Conservation (phyloP, 2,113 vertebrate species). For the Triplophysa dalaica region DNA sequence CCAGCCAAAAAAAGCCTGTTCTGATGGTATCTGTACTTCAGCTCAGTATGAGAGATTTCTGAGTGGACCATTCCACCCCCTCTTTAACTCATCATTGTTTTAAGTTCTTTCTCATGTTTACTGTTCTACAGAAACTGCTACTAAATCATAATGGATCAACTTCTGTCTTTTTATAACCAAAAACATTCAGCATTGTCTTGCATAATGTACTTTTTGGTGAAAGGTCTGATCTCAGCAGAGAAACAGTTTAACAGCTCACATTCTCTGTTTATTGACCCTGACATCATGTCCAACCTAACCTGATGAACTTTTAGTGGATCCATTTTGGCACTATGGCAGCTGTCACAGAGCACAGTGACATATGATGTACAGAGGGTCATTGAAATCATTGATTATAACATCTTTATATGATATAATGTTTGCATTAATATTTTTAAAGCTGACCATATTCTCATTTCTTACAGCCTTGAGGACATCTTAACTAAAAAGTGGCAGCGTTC, state of each 20-base stretch:
- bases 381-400: background rate
- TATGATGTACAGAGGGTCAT: background rate
- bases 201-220: constrained; percentile 12
- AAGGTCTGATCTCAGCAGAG: background rate
- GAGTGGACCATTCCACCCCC: background rate
- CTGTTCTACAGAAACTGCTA: background rate
- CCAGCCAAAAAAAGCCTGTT: background rate
- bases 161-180: constrained; percentile 15
- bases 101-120: constrained; percentile 1
- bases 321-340: background rate
- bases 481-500: too few relatives aligned
- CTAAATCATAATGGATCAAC: constrained; percentile 10
- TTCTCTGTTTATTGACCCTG: background rate
- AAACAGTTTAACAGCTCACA: constrained; percentile 23
- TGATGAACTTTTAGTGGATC: background rate
- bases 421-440: too few relatives aligned
- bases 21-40: background rate
- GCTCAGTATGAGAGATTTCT: background rate
- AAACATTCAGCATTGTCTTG: constrained; percentile 29
- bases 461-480: too few relatives aligned
- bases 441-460: too few relatives aligned
- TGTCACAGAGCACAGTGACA: background rate
- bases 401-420: background rate
- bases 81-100: background rate
- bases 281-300: background rate